phyloP scores from a whole-genome alignment of 2,113 vertebrate genomes.

The Australoheros scitulus region DNA sequence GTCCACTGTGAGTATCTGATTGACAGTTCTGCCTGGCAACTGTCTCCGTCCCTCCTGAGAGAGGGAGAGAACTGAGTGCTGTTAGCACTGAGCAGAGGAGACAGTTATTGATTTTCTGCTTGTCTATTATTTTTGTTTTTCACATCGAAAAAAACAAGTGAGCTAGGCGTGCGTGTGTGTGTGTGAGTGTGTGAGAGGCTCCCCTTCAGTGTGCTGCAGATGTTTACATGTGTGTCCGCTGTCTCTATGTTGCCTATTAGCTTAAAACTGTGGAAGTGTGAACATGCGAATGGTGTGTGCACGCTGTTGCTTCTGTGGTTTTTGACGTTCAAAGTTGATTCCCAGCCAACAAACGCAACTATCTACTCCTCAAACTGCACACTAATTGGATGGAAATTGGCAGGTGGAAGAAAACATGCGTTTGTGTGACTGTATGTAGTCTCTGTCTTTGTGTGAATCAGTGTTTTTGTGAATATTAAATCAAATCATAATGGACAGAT shows the following conservation, averaged over 20 bases:
- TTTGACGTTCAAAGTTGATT: conserved; percentile 41
- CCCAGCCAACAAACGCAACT: conserved; percentile 33
- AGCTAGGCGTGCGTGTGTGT: conserved; percentile 31
- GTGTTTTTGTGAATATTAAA: conserved; percentile 6
- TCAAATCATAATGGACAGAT: conserved; percentile 19
- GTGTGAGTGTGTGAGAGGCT: conserved; percentile 7
- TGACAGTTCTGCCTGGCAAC: conserved; percentile 68
- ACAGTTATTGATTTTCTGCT: conserved; percentile 74
- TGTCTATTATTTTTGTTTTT: conserved; percentile 77
- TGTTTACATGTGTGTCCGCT: conserved; percentile 21
- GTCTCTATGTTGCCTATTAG: conserved; percentile 50
- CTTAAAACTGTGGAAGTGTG: conserved; percentile 27
- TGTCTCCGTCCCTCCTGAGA: conserved; percentile 50
- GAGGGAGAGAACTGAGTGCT: conserved; percentile 48
- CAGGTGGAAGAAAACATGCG: conserved; percentile 37
- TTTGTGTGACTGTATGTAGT: conserved; percentile 19
- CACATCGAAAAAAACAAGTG: conserved; percentile 45
- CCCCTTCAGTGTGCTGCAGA: conserved; percentile 21
- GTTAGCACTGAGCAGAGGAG: conserved; percentile 67
- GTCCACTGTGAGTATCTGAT: conserved; percentile 52
- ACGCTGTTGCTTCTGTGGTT: conserved; percentile 15
- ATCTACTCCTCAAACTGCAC: conserved; percentile 38
- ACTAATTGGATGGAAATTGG: conserved; percentile 66
- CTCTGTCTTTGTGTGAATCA: not conserved
- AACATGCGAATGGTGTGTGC: not conserved